Evolutionary conservation across 2,797 vertebrate species (phyloP), one percentile per base, ranked within the genome.

Genomic region (Oryzias dopingdopingensis): DNA sequence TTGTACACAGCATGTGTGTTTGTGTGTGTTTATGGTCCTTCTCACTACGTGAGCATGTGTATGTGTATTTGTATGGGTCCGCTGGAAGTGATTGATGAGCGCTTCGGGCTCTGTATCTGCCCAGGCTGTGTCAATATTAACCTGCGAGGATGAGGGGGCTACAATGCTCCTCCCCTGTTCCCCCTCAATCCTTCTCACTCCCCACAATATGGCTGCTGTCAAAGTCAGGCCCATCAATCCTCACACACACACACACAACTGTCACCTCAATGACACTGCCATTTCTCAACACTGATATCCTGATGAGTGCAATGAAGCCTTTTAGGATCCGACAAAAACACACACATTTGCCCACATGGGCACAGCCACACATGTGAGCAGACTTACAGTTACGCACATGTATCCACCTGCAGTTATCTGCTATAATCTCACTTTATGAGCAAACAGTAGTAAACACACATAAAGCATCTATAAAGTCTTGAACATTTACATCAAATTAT

Each of bases 91-190:
- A 91, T 86, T 88, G 87, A 90, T 82, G 86, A 90, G 52, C 42
- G 60, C 86, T 85, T 76, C 60, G 81, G 83, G 84, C 81, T 0
- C 58, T 78, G 80, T 88, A 86, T 91, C 88, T 81, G 88, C 90
- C 87, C 86, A 91, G 92, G 87, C 91, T 95, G 91, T 95, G 96
- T 96, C 94, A 97, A 97, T 96, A 97, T 96, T 96, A 96, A 96
- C 94, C 96, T 96, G 95, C 90, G 81, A 91, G 92, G 93, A 93
- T 92, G 92, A 93, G 89, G 74, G 80, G 80, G 75, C 83, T 70
- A 62, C 69, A 80, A 49, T 61, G 59, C 64, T 60, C 61, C 76
- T 75, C 78, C 72, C 59, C 65, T 58, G 53, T 71, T 74, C 58
- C 49, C 57, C 67, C 59, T 60, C 69, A 59, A 65, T 65, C 70